phyloP scores from a whole-genome alignment of 2,113 vertebrate species.

The Pangasianodon gigas region DNA sequence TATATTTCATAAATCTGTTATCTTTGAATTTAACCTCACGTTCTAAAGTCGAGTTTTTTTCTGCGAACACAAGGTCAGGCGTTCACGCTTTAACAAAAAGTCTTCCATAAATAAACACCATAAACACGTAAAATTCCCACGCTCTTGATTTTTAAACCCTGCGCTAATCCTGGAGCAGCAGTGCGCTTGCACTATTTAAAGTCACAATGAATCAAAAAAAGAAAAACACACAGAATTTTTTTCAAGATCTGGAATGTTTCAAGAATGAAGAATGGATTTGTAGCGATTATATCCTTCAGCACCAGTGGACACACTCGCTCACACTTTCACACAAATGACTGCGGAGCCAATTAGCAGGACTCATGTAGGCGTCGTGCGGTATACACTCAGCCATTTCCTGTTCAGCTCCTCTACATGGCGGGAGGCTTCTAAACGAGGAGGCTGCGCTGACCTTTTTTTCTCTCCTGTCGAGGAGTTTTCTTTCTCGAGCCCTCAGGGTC shows the following conservation, averaged over 20 bases:
- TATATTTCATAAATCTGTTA: background rate
- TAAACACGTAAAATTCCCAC: background rate
- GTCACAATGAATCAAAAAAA: background rate
- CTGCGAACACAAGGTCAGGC: background rate
- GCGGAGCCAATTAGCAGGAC: conserved; percentile 40
- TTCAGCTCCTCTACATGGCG: background rate
- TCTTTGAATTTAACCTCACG: background rate
- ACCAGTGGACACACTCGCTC: background rate
- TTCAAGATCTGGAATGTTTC: background rate
- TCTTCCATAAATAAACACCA: background rate
- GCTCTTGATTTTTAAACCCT: background rate
- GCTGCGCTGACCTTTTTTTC: conserved; percentile 27
- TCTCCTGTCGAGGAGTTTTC: conserved; percentile 32
- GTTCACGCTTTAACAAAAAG: background rate
- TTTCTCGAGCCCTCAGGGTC: conserved; percentile 16
- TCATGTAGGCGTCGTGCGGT: conserved; percentile 18
- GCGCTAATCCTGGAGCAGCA: background rate
- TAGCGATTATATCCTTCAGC: background rate
- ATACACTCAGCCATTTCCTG: conserved; percentile 28
- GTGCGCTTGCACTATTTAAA: background rate
- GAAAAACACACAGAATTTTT: background rate
- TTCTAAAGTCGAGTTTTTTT: background rate
- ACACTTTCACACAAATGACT: conserved; percentile 16
- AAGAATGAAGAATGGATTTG: conserved; percentile 6
- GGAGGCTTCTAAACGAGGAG: conserved; percentile 29